Evolutionary conservation across 2,888 invertebrate genomes (phyloP), one percentile per base, ranked within the genome.

Genomic region (Schrankia costaestrigalis): DNA sequence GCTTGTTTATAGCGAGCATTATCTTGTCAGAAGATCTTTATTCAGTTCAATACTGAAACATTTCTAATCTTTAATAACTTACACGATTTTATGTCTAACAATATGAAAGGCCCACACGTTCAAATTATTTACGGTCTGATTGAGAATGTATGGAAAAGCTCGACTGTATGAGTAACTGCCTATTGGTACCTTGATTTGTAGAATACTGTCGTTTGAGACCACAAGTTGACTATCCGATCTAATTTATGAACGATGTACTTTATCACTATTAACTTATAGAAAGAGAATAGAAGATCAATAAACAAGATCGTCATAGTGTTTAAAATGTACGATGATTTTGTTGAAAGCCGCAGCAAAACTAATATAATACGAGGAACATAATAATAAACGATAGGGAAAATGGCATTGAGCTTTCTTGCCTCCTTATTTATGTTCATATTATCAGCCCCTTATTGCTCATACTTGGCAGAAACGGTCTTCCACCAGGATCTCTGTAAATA

Each of bases 131-230:
- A 65, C 46, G 44, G 45, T 33, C 41, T 42, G 42, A 43, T 56
- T 46, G 45, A 36, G 37, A 63, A 58, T 63, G 51, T 59, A 64
- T 58, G 59, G 54, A 53, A 50, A 52, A 38, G 47, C 29, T 23
- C 28, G 26, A 36, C 47, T 58, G 52, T 63, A 63, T 61, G 57
- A 51, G 24, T 48, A 25, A 32, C 37, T 34, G 31, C 3, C 28
- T 41, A 34, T 51, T 43, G 23, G 40, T 28, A 35, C 31, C 35
- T 15, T 40, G 56, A 57, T 53, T 57, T 48, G 51, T 51, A 34
- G 38, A 33, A 46, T 27, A 46, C 18, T 11, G 22, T 21, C 19
- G 25, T 39, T 32, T 29, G 33, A 37, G 31, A 47, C 52, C 56
- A 50, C 36, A 46, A 31, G 41, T 47, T 29, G 36, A 30, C 23